A percentile compares a stretch with the other conserved stretches of the same genome.
Conservation (phyloP, 2,113 vertebrate species). For the Ageneiosus marmoratus region DNA sequence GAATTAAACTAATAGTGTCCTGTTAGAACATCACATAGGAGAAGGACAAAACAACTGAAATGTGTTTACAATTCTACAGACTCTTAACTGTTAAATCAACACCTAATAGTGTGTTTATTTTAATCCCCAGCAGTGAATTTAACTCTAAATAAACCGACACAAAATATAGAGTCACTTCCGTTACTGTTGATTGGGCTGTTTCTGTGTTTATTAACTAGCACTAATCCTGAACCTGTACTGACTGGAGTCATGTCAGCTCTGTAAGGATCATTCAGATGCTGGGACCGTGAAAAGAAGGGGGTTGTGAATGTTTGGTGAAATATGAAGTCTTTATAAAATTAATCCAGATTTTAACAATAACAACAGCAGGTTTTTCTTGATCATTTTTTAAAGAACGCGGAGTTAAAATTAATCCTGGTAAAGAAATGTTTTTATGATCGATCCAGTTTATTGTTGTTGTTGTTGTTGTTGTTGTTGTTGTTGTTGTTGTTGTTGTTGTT, state of each 20-base stretch:
- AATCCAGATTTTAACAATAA: background rate
- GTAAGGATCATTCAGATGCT: no score
- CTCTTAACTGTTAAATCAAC: no score
- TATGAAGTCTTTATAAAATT: background rate
- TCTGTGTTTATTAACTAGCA: background rate
- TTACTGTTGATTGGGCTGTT: background rate
- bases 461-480: background rate
- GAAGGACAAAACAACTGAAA: no score
- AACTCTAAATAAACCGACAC: background rate
- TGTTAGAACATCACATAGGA: no score
- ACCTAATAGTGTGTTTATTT: background rate
- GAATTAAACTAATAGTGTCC: no score
- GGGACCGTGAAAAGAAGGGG: background rate
- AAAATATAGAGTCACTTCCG: background rate
- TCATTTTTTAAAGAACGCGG: background rate
- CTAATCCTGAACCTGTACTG: background rate
- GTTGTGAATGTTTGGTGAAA: no score
- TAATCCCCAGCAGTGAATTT: background rate
- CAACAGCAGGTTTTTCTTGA: background rate
- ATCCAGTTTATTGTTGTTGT: background rate
- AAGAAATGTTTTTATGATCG: background rate
- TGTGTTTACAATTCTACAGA: background rate
- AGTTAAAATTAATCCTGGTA: background rate
- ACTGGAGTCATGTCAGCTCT: background rate
- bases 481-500: slow-evolving; percentile 5